These are phyloP conservation scores for Phymanthus crucifer DNA, from an alignment of 92 coral and sea anemone species.

Conservation along the genomic window DNA sequence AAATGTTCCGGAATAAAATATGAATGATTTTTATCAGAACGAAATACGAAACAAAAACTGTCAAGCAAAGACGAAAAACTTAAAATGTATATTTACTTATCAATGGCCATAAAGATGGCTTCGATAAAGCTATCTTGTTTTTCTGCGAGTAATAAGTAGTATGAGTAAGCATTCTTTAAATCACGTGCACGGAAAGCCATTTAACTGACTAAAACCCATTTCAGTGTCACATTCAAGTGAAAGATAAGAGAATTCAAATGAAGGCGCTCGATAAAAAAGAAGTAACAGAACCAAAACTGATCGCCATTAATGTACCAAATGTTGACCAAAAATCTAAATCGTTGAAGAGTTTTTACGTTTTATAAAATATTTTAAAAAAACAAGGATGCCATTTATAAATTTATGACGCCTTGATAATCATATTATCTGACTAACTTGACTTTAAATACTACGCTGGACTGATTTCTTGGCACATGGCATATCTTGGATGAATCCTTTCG, in stretches of 20 bases:
- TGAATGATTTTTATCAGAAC: background rate
- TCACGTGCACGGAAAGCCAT: constrained; percentile 23
- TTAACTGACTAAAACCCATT: constrained; percentile 34
- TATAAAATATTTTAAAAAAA: background rate
- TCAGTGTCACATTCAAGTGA: constrained; percentile 15
- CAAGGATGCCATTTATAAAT: constrained; percentile 14
- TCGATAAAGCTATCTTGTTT: background rate
- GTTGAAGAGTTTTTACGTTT: background rate
- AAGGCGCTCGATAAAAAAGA: background rate
- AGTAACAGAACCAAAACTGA: background rate
- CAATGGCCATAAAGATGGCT: background rate
- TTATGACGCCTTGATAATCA: background rate
- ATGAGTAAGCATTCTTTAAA: background rate
- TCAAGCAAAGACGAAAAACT: background rate
- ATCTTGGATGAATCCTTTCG: background rate
- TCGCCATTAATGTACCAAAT: background rate
- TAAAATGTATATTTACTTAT: background rate
- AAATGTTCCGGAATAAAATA: background rate
- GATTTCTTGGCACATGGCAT: constrained; percentile 1
- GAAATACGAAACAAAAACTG: background rate
- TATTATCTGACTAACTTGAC: constrained; percentile 17
- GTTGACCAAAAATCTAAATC: constrained; percentile 3
- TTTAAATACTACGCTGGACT: background rate
- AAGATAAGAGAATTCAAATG: background rate
- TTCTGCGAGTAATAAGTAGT: constrained; percentile 7